Base-by-base conservation (phyloP, 2,888 invertebrate species). In the Amaurobius ferox region DNA sequence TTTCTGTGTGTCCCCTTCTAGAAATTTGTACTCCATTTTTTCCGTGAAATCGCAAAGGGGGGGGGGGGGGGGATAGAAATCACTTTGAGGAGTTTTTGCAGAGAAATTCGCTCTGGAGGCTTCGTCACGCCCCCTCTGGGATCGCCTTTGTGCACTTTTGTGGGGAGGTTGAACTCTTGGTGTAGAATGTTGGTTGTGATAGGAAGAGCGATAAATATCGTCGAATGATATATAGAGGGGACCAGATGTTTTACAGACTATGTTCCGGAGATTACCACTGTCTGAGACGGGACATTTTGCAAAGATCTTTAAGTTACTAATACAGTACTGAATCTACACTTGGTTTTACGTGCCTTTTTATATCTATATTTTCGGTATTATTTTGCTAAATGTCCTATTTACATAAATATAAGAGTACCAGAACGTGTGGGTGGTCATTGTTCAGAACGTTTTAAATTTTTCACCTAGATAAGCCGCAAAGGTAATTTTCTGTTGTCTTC, bases 41-140 rank as follows among this genome's bases (percentile, higher is more conserved):
- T 19, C 35, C 35, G 19, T 39, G 35, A 68, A 68, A 68, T 55
- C 55, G 3, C 16, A 44, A 44, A 11, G 9, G n/a, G n/a, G 23
- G 16, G n/a, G 64, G 64, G 30, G n/a, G 23, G 61, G 3, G 23
- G 23, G 55, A 23, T 1, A 16, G 30, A 29, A 64, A 64, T 29
- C 29, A 9, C 7, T 64, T 64, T 64, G 64, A 32, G 30, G 64
- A 28, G 64, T 64, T 30, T 64, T 64, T 30, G 13, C 13, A n/a
- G 30, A 3, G 2, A 64, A 16, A 30, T 64, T 64, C 32, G 64
- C 48, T 32, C 28, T 64, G 64, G 64, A 79, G 74, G 29, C 62
- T 62, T 30, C 40, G 62, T 83, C 83, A 83, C 83, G 83, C 83
- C 83, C 83, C 73, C 73, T 29, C 30, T n/a, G 29, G 32, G 64